phyloP scores from a whole-genome alignment of 2,113 vertebrate genomes.

The Elanus axillaris region DNA sequence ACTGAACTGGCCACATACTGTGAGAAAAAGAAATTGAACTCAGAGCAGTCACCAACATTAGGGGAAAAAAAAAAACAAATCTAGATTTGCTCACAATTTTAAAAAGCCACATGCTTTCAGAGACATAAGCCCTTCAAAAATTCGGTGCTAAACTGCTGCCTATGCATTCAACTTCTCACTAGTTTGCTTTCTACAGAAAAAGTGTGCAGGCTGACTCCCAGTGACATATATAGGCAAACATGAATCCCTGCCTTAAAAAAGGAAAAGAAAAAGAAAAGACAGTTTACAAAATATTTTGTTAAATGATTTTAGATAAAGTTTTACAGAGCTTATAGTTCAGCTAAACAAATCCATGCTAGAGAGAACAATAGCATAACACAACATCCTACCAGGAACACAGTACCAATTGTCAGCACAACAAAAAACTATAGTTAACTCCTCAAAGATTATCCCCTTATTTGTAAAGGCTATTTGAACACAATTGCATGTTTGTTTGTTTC shows the following conservation, averaged over 20 bases:
- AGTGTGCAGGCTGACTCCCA: background rate
- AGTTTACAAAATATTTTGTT: background rate
- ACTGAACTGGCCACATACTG: background rate
- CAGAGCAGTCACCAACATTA: background rate
- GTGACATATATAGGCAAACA: background rate
- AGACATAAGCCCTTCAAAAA: background rate
- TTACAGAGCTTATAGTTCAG: background rate
- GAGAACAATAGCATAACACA: constrained; percentile 15
- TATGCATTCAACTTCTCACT: background rate
- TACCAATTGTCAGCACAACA: background rate
- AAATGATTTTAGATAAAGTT: background rate
- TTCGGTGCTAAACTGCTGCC: background rate
- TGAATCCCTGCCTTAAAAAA: background rate
- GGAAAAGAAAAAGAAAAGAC: background rate
- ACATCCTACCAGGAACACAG: background rate
- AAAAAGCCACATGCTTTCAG: background rate
- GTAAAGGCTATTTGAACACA: background rate
- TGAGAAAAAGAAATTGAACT: background rate
- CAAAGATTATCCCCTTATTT: background rate
- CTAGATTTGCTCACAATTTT: background rate
- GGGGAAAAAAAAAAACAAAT: accelerated
- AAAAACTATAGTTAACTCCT: background rate
- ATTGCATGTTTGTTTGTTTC: background rate
- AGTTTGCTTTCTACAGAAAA: background rate
- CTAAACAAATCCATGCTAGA: background rate